A percentile compares a stretch with the other conserved stretches of the same genome.
Evolutionary conservation across 2,797 vertebrate species (phyloP).

Genomic region (Epinephelus coioides): DNA sequence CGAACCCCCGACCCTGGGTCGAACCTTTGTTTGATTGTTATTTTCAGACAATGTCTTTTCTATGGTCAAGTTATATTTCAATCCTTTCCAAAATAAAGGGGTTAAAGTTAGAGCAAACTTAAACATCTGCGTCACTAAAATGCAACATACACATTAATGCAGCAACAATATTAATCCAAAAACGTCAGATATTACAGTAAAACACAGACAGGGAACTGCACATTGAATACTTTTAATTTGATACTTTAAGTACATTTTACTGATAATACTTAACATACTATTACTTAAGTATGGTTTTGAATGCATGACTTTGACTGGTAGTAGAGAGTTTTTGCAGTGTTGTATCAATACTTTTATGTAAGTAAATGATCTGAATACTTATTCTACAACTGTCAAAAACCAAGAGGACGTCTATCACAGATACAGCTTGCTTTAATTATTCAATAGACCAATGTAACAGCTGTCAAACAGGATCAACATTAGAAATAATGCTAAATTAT

Average conservation of each 20-base stretch:
- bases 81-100: neutral
- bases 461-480: neutral
- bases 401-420: neutral
- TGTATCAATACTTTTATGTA: neutral
- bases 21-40: too few relatives aligned
- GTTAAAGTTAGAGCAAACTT: neutral
- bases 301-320: neutral
- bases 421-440: neutral
- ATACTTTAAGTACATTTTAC: too few relatives aligned
- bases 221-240: neutral
- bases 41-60: too few relatives aligned
- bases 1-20: too few relatives aligned
- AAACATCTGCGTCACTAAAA: neutral
- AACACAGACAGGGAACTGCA: neutral
- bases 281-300: neutral
- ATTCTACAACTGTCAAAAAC: neutral
- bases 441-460: neutral
- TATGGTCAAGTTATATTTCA: too few relatives aligned
- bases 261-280: too few relatives aligned
- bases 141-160: neutral
- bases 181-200: neutral
- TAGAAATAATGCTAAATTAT: neutral
- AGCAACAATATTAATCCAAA: neutral
- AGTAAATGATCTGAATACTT: neutral
- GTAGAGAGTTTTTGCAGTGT: neutral